Evolutionary conservation across 2,888 invertebrate genomes (phyloP), one percentile per base, ranked within the genome.

Genomic region (Monopis laevigella): DNA sequence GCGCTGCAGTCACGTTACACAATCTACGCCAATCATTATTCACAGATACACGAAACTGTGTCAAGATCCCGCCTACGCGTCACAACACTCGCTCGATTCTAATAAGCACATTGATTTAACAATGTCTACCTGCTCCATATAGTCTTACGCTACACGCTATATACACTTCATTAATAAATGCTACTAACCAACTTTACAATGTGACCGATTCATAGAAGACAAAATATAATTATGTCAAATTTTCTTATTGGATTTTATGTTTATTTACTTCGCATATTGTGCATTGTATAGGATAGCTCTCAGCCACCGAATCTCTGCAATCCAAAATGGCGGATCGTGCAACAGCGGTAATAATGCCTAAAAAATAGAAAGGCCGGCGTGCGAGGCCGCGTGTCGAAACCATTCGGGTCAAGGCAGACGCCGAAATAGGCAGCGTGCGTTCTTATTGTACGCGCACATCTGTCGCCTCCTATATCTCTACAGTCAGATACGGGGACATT

Each of bases 311-410:
- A 70, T 67, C 65, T 65, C 72, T 65, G 12, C 27, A 12, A 11
- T 7, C 58, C 59, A 70, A 70, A 65, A 73, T 68, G 68, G 68
- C 70, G 69, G 66, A 62, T 66, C 61, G 62, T 65, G 67, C 63
- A 66, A 62, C 64, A 71, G 73, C 74, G 70, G 78, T 77, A 75
- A 77, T 78, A 74, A 77, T 77, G 67, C 75, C 75, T 77, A 80
- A 80, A 80, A 80, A 78, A 78, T 80, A 80, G 74, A 75, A 82
- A 78, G 80, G 80, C 77, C 73, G 45, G 74, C 73, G 74, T 72
- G 66, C 77, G 75, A 78, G 75, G 78, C 69, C 78, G 74, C 62
- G 70, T 78, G 78, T 73, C 66, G 78, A 78, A 78, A 78, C 70
- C 65, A 80, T 77, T 73, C 74, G 57, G 78, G 78, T 80, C 78